phyloP scores from a whole-genome alignment of 2,888 invertebrate species.

The Amorpha juglandis region DNA sequence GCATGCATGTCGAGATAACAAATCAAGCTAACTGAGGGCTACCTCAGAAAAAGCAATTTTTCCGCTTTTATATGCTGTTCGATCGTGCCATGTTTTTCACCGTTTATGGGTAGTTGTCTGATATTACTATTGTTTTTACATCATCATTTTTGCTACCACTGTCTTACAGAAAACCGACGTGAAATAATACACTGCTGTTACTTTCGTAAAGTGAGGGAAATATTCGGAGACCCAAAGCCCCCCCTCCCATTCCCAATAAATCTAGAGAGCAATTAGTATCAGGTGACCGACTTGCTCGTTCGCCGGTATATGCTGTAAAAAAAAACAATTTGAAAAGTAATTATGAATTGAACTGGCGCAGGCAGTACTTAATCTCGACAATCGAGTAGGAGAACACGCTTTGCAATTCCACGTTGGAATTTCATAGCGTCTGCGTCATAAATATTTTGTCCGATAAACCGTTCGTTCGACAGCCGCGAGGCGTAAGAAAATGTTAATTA shows the following conservation, averaged over 20 bases:
- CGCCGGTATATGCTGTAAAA: no score
- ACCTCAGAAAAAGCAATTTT: no score
- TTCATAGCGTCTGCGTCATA: constrained; percentile 78
- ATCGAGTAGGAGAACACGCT: constrained; percentile 59
- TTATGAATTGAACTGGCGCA: background rate
- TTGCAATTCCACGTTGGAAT: constrained; percentile 76
- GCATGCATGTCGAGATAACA: constrained; percentile 20
- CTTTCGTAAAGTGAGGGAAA: no score
- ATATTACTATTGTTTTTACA: background rate
- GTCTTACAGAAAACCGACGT: no score
- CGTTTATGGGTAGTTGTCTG: background rate
- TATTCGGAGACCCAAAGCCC: no score
- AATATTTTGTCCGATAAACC: constrained; percentile 85
- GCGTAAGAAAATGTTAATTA: constrained; percentile 91
- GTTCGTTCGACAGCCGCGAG: constrained; percentile 85
- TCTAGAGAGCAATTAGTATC: no score
- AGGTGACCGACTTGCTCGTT: no score
- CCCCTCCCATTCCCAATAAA: no score
- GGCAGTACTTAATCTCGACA: constrained; percentile 54
- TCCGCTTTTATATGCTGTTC: background rate
- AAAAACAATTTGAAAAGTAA: background rate
- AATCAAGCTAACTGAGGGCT: background rate
- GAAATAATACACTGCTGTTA: no score
- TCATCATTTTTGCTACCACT: no score
- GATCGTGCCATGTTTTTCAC: constrained; percentile 3